phyloP scores from a whole-genome alignment of 1,140 invertebrate species.

The Himalopsyche phryganea region DNA sequence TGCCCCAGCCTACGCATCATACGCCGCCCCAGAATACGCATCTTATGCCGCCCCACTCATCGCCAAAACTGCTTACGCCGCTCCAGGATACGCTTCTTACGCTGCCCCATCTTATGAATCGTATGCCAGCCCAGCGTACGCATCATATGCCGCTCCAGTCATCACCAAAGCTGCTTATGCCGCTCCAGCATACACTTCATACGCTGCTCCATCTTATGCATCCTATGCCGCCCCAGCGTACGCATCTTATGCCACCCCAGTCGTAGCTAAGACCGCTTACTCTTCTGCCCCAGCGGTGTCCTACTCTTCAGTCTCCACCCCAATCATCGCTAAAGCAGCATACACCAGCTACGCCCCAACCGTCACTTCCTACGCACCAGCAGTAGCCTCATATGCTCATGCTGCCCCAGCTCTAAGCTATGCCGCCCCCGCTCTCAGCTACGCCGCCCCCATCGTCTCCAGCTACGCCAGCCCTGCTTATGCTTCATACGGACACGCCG shows the following conservation, averaged over 20 bases:
- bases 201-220: not conserved
- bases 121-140: conserved; percentile 24
- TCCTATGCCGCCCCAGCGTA: conserved; percentile 2
- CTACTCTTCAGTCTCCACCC: conserved; percentile 36
- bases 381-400: conserved; percentile 6
- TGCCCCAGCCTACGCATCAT: conserved; percentile 36
- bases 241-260: conserved; percentile 18
- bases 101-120: conserved; percentile 18
- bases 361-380: conserved; percentile 6
- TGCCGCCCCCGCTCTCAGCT: conserved; percentile 11
- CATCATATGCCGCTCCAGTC: conserved; percentile 35
- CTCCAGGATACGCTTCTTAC: conserved; percentile 19
- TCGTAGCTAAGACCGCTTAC: conserved; percentile 29
- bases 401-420: conserved; percentile 5
- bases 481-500: conserved; percentile 31
- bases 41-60: conserved; percentile 37
- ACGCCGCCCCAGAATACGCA: conserved; percentile 18
- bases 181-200: conserved; percentile 2
- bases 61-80: conserved; percentile 28
- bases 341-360: conserved; percentile 16
- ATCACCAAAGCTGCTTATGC: conserved; percentile 20
- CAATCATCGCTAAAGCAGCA: conserved; percentile 17
- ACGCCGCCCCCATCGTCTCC: not conserved
- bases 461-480: conserved; percentile 34
- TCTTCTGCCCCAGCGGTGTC: conserved; percentile 28